Evolutionary conservation across 2,113 vertebrate genomes (phyloP), one percentile per base, ranked within the genome.

Genomic region (Sinocyclocheilus maitianheensis): DNA sequence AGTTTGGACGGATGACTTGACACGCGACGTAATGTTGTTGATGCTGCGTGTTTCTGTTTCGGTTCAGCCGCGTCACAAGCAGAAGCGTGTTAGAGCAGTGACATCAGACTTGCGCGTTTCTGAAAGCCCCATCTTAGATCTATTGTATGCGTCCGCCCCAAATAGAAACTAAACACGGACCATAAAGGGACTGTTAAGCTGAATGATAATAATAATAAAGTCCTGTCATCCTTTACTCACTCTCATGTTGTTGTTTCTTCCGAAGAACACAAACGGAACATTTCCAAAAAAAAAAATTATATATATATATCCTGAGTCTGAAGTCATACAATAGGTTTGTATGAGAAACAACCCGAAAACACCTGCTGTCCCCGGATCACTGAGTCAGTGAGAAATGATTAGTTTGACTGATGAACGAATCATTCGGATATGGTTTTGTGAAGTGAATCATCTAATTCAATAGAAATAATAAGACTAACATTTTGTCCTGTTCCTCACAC

Each of bases 101-200:
- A 75, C 72, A 74, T 74, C 71, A 74, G 37, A n/a, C 37, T 3
- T 40, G 20, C 30, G 20, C 20, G 40, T 24, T 62, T 81, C 37
- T 65, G 60, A 81, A 79, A 26, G 20, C 78, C 78, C 78, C 78
- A 18, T 77, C 75, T 7, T 7, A 55, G 40, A 43, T 40, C 10
- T 75, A 7, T 16, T 24, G 11, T 62, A 79, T 18, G 78, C 37
- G 58, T 81, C 58, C 46, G 22, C n/a, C 7, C n/a, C 11, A 62
- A 81, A 46, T 9, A 46, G 78, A 81, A 63, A 81, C n/a, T 46
- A 62, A 62, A 62, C 53, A 2, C 55, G 11, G 10, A 62, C 22
- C 11, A 13, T 75, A 46, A 48, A 10, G 43, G 10, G 43, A 46
- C 43, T 10, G 43, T 46, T 46, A 11, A 11, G 43, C 9, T 46